These are phyloP conservation scores for Scomber scombrus DNA, from an alignment of 2,113 vertebrate genomes.

Conservation along the genomic window DNA sequence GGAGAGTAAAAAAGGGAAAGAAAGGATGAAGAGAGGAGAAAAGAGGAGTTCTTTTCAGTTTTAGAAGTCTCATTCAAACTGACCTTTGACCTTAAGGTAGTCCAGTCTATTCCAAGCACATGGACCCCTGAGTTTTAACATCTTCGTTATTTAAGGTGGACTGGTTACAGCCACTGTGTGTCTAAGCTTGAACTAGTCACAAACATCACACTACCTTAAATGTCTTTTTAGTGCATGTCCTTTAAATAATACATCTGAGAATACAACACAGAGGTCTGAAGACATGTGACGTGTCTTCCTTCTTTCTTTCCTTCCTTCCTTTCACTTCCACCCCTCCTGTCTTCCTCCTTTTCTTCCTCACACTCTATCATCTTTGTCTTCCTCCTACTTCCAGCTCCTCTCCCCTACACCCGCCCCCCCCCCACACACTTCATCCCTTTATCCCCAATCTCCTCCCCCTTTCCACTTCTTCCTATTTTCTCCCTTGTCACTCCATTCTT, in stretches of 20 bases:
- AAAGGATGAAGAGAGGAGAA: too few relatives aligned
- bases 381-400: neutral
- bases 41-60: neutral
- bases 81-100: slow-evolving; percentile 35
- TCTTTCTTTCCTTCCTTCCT: neutral
- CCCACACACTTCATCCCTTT: neutral
- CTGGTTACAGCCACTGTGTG: neutral
- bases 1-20: neutral
- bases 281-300: neutral
- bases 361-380: neutral
- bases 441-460: neutral
- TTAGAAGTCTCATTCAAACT: neutral
- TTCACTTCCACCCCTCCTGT: neutral
- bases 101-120: neutral
- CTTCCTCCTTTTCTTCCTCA: neutral
- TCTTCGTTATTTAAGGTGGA: slow-evolving; percentile 28
- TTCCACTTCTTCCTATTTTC: neutral
- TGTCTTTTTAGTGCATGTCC: too few relatives aligned
- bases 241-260: too few relatives aligned
- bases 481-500: neutral
- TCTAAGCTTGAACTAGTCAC: too few relatives aligned
- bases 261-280: neutral
- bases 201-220: too few relatives aligned
- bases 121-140: too few relatives aligned
- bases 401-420: too few relatives aligned